Base-by-base conservation (phyloP, 2,797 vertebrate species). In the Rhynchotus rufescens region DNA sequence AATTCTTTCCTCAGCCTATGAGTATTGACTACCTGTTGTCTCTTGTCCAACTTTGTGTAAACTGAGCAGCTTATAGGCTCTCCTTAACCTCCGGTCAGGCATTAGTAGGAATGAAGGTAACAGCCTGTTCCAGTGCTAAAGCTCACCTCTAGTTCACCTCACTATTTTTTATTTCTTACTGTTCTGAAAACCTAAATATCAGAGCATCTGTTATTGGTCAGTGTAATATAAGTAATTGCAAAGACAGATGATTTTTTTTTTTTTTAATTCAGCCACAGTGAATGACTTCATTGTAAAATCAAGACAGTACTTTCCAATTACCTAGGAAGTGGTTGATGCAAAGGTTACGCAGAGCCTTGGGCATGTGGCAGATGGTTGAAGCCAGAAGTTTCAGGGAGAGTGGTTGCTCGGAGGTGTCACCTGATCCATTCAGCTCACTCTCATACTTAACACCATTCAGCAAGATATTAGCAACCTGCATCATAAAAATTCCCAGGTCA, bases 251-350 rank as follows among this genome's bases (percentile, higher is more conserved):
- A n/a, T n/a, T 20, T 45, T 45, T 45, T 45, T 9, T 45, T 45
- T 45, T 44, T 47, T 47, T 22, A 22, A 47, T 82, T 84, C 59
- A 66, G 21, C 26, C 3, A 0, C 75, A 56, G 34, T 8, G 25
- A 30, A 77, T 16, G 4, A 61, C 38, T 66, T 82, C 56, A 75
- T 0, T 0, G 45, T 17, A 51, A 84, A 91, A 86, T 49, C 42
- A 59, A 40, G 57, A 40, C 0, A 1, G 54, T 1, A 1, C 23
- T 94, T 49, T 64, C 45, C 40, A 23, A 68, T 97, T 98, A 99
- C 99, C 99, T 97, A 99, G 96, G 96, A 99, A 99, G 97, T 99
- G 99, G 97, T 99, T 99, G 98, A 99, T 98, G 95, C 99, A 99
- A 92, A 99, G 98, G 92, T 98, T 99, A 44, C 99, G 98, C 75